Conservation (phyloP, 2,113 vertebrate genomes). For the Dascyllus trimaculatus region DNA sequence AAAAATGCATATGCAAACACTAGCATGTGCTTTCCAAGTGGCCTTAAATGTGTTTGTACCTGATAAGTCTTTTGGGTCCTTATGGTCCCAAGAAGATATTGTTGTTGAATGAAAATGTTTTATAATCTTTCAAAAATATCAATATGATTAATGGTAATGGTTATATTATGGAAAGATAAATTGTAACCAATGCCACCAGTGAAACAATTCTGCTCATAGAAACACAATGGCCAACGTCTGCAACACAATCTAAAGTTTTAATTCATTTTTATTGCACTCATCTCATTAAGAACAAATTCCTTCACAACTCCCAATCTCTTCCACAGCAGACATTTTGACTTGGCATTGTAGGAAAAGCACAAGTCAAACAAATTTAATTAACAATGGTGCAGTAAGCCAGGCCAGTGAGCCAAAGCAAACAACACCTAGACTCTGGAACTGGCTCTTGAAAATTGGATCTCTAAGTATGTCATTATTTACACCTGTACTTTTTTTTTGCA, state of each 20-base stretch:
- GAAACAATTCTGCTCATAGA: background rate
- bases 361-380: background rate
- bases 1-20: slow-evolving; percentile 53
- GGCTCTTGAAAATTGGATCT: background rate
- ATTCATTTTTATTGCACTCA: slow-evolving; percentile 1
- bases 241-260: background rate
- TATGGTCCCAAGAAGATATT: background rate
- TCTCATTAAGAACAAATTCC: slow-evolving; percentile 44
- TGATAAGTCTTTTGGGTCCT: background rate
- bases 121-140: background rate
- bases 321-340: background rate
- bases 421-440: background rate
- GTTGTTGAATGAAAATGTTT: background rate
- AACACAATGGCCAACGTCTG: background rate
- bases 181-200: background rate
- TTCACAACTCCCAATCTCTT: slow-evolving; percentile 24
- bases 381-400: background rate
- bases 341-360: background rate
- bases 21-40: slow-evolving; percentile 22
- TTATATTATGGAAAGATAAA: background rate
- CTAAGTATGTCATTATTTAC: background rate
- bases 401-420: background rate
- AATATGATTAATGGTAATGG: background rate
- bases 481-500: background rate
- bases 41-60: slow-evolving; percentile 2